Evolutionary conservation across 2,113 vertebrate genomes (phyloP).

Genomic region (Oxyruncus cristatus): DNA sequence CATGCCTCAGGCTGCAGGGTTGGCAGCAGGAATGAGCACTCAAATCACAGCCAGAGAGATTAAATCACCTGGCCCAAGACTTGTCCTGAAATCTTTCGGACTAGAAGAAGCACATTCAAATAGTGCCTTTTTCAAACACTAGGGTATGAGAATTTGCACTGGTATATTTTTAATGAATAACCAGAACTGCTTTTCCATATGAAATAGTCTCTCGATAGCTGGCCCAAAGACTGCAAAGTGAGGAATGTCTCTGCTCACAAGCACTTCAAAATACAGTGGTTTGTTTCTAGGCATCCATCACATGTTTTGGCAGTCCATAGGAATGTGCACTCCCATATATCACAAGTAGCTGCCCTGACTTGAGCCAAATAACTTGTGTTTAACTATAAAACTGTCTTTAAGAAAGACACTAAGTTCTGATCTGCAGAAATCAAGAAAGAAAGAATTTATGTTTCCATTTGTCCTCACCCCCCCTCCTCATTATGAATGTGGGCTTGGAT

Average conservation of each 20-base stretch:
- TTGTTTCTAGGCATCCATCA: conserved; percentile 48
- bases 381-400: not conserved
- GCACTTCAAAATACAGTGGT: not conserved
- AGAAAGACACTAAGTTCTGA: not conserved
- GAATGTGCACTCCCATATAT: conserved; percentile 37
- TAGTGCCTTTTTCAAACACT: not conserved
- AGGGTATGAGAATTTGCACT: not conserved
- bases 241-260: conserved; percentile 35
- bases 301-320: conserved; percentile 45
- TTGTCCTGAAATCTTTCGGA: not conserved
- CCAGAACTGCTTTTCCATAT: conserved; percentile 21
- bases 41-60: not conserved
- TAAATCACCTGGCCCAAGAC: not conserved
- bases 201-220: not conserved
- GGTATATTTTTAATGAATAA: not conserved
- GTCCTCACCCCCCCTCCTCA: not conserved
- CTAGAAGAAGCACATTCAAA: not conserved
- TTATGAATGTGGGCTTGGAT: not conserved
- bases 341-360: conserved; percentile 6
- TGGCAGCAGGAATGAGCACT: not conserved
- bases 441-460: not conserved
- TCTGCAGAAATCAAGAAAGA: not conserved
- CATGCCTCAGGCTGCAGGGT: accelerated
- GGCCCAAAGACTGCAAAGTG: not conserved
- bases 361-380: conserved; percentile 16